Percentiles rank a stretch among this genome's conserved stretches.
Evolutionary conservation across 2,888 invertebrate species (phyloP).

Genomic region (Argyresthia albistria): DNA sequence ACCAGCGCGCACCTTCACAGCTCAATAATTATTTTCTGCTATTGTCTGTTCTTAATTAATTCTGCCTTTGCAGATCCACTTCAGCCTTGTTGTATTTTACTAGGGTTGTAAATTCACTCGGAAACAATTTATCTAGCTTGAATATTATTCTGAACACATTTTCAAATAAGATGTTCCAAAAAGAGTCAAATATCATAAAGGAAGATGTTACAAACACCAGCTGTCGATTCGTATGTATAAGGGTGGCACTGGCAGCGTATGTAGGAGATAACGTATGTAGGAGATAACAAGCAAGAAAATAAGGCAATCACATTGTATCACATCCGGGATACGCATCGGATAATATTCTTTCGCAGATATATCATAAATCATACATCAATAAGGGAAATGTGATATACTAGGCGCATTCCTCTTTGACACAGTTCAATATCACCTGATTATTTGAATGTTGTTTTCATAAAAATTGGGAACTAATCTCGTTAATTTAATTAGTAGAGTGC

Average conservation of each 20-base stretch:
- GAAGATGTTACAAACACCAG: background rate
- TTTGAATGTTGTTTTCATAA: no score
- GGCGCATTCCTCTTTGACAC: background rate
- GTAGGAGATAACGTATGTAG: slow-evolving; percentile 46
- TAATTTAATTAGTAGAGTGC: no score
- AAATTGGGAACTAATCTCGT: no score
- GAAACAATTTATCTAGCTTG: background rate
- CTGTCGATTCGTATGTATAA: slow-evolving; percentile 29
- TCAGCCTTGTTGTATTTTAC: background rate
- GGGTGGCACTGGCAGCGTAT: no score
- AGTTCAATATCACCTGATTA: no score
- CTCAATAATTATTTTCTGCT: slow-evolving; percentile 4
- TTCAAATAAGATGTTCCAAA: background rate
- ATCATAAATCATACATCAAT: slow-evolving; percentile 43
- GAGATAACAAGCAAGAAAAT: slow-evolving; percentile 40
- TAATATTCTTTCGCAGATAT: slow-evolving; percentile 44
- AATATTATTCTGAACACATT: background rate
- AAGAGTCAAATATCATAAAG: background rate
- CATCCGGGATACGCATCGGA: slow-evolving; percentile 36
- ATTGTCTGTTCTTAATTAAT: slow-evolving; percentile 1
- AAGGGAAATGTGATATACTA: slow-evolving; percentile 30
- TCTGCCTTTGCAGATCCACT: background rate
- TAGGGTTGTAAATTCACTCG: no score
- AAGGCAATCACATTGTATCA: slow-evolving; percentile 49
- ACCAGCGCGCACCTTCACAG: slow-evolving; percentile 6